Evolutionary conservation across 1,140 invertebrate species (phyloP), one percentile per base, ranked within the genome.

Genomic region (Paracyclopina nana): DNA sequence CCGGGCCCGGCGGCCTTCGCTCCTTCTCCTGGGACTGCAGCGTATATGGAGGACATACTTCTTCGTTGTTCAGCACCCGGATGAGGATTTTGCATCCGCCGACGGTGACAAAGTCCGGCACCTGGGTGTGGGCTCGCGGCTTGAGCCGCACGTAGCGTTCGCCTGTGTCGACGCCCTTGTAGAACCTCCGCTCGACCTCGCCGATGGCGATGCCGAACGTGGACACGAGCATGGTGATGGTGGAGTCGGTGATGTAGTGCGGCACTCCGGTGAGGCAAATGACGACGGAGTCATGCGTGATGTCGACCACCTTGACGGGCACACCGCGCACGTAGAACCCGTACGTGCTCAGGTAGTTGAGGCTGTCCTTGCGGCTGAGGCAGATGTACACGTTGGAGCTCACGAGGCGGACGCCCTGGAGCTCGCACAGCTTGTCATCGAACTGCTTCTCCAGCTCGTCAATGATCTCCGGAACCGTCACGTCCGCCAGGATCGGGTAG

Each of bases 111-210:
- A 56, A 58, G 42, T 57, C 57, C 46, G 56, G 58, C 20, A 57
- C 56, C 45, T 59, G 62, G 22, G 55, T 55, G 40, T 58, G 56
- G 25, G 54, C 53, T 46, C 57, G 56, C 2, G 59, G 52, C 20
- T 57, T 59, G 20, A 68, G 46, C 20, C 64, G 55, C 11, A 64
- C 59, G 22, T 66, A 58, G 14, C 66, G 57, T 55, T 67, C 65
- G 11, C 66, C 65, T 11, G 65, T 66, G 55, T 66, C 64, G 8
- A 66, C 61, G 4, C 64, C 62, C 45, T 63, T 61, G 55, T 64
- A 66, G 38, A 63, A 59, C 14, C 65, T 56, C 12, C 64, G 57
- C 53, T 68, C 65, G 18, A 68, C 57, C 16, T 61, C 60, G 4
- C 61, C 60, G 12, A 63, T 59, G 9, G 63, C 60, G 22, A 61